These are phyloP conservation scores for Argyresthia goedartella DNA, from an alignment of 2,888 invertebrate genomes.

Conservation along the genomic window DNA sequence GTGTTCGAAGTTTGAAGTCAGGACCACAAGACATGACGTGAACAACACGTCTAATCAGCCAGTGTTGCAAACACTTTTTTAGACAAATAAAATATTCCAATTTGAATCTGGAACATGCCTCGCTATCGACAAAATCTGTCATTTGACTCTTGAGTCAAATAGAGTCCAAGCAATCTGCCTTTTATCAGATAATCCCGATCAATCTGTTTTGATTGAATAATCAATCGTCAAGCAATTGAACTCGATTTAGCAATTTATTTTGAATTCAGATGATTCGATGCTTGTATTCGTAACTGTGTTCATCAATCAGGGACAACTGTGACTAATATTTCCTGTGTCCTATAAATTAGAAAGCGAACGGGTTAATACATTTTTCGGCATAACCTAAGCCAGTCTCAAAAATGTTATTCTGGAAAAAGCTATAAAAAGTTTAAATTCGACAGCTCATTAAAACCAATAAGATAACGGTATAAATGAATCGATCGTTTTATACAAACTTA, in stretches of 20 bases:
- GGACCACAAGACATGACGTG: background rate
- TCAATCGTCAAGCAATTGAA: slow-evolving; percentile 68
- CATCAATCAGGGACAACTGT: background rate
- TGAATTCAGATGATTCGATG: slow-evolving; percentile 2
- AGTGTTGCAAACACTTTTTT: background rate
- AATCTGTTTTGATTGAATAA: slow-evolving; percentile 67
- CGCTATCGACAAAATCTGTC: background rate
- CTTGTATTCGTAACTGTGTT: background rate
- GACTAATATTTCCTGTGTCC: background rate
- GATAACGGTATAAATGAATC: slow-evolving; percentile 30
- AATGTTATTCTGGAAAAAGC: background rate
- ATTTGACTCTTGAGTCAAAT: background rate
- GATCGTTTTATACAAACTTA: slow-evolving; percentile 37
- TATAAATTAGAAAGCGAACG: background rate
- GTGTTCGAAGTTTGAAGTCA: slow-evolving; percentile 15
- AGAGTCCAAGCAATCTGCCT: slow-evolving; percentile 22
- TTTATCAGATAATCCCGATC: slow-evolving; percentile 66
- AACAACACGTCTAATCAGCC: no score
- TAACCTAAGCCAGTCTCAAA: no score
- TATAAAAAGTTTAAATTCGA: slow-evolving; percentile 1
- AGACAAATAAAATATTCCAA: background rate
- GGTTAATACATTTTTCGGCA: no score
- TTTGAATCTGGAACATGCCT: slow-evolving; percentile 4
- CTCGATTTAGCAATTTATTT: slow-evolving; percentile 35
- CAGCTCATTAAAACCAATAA: slow-evolving; percentile 29